Evolutionary conservation across 1,140 invertebrate genomes (phyloP).

Genomic region (Globodera rostochiensis): DNA sequence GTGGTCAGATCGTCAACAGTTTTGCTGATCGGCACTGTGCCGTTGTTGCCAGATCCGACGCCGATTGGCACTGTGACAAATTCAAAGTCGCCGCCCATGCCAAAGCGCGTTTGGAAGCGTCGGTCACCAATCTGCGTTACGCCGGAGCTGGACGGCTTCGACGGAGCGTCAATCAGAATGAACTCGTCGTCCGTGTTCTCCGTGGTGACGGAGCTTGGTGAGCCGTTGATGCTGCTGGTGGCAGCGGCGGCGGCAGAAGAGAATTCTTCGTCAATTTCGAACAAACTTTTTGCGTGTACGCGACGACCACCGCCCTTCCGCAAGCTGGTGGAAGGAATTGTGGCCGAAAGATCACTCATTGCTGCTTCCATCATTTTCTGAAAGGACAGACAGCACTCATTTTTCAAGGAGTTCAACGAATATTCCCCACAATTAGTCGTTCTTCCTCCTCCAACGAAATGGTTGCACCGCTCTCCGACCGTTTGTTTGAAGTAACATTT

Average conservation of each 20-base stretch:
- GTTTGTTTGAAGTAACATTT: conserved; percentile 7
- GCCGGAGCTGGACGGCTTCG: not conserved
- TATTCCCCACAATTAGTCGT: conserved; percentile 25
- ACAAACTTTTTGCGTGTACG: not conserved
- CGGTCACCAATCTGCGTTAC: not conserved
- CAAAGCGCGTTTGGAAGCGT: not conserved
- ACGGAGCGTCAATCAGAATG: conserved; percentile 37
- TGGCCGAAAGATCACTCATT: conserved; percentile 25
- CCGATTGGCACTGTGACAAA: conserved; percentile 10
- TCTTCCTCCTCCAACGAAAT: conserved; percentile 26
- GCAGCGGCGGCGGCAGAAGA: not conserved
- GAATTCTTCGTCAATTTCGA: conserved; percentile 25
- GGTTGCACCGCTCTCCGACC: not conserved
- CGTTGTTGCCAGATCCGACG: not conserved
- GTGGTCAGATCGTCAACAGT: not conserved
- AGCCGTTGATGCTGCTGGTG: not conserved
- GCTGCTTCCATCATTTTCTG: conserved; percentile 43
- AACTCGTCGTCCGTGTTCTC: conserved; percentile 48
- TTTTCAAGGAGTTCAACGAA: not conserved
- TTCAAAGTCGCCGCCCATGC: conserved; percentile 25
- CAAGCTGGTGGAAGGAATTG: not conserved
- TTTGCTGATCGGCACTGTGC: not conserved
- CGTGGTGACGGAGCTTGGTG: conserved; percentile 17
- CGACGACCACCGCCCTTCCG: conserved; percentile 1
- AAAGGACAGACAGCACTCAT: not conserved